Percentiles rank a stretch among this genome's conserved stretches.
Conservation (phyloP, 1,140 invertebrate species). For the Piezodorus guildinii region DNA sequence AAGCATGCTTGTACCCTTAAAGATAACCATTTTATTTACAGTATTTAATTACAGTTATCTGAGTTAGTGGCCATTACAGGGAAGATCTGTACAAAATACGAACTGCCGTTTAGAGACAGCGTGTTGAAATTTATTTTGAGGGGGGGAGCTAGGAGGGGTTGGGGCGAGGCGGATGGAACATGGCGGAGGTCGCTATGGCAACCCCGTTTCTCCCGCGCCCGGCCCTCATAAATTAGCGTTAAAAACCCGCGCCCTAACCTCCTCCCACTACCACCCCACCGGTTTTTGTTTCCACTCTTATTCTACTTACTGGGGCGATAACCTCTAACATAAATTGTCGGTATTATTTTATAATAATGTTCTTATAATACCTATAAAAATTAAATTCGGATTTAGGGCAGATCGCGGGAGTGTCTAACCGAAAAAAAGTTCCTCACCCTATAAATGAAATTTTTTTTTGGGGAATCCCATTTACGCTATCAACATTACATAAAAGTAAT, state of each 20-base stretch:
- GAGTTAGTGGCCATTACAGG: background rate
- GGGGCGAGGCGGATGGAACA: background rate
- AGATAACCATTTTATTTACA: background rate
- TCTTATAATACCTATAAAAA: no score
- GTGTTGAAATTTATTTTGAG: conserved; percentile 1
- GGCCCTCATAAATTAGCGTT: background rate
- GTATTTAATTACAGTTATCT: background rate
- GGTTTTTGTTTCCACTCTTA: no score
- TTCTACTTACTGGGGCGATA: no score
- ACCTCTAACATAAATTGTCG: no score
- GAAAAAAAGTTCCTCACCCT: no score
- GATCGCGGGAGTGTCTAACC: no score
- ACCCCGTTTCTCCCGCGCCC: background rate
- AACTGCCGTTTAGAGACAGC: background rate
- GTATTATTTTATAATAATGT: no score
- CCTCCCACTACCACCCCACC: no score
- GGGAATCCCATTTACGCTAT: no score
- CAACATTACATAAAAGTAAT: no score
- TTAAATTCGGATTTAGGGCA: no score
- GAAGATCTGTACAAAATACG: background rate
- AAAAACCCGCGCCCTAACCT: background rate
- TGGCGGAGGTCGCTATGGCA: conserved; percentile 1
- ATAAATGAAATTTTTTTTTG: no score
- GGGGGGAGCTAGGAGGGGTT: background rate
- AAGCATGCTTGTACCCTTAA: background rate